Evolutionary conservation across 1,140 invertebrate genomes (phyloP).

Genomic region (Drosophila lacertosa): DNA sequence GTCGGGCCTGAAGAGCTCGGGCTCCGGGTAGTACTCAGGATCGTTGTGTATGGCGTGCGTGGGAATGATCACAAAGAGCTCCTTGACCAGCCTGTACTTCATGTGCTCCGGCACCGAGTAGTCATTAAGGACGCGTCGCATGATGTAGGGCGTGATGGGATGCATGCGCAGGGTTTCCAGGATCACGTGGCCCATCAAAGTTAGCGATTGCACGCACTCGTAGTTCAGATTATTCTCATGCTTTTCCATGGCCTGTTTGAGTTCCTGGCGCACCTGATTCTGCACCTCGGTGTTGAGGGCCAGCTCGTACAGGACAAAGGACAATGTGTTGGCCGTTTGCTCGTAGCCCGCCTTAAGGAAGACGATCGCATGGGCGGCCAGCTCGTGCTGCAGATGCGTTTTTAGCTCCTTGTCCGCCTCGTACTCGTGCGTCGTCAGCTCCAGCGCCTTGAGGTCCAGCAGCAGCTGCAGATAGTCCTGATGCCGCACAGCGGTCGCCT

Average conservation of each 20-base stretch:
- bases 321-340: conserved; percentile 84
- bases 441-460: conserved; percentile 62
- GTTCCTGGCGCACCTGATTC: conserved; percentile 84
- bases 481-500: conserved; percentile 80
- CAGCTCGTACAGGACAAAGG: conserved; percentile 85
- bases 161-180: conserved; percentile 86
- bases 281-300: conserved; percentile 85
- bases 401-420: conserved; percentile 62
- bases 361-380: conserved; percentile 86
- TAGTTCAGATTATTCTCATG: conserved; percentile 81
- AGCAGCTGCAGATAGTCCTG: conserved; percentile 86
- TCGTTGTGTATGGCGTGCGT: conserved; percentile 84
- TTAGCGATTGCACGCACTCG: conserved; percentile 85
- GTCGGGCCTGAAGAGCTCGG: conserved; percentile 87
- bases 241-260: conserved; percentile 76
- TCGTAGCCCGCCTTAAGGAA: conserved; percentile 89
- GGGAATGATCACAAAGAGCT: conserved; percentile 79
- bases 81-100: conserved; percentile 80
- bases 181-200: conserved; percentile 86
- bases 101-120: conserved; percentile 84
- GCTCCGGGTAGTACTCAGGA: conserved; percentile 86
- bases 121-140: conserved; percentile 79
- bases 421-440: conserved; percentile 71
- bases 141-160: conserved; percentile 84
- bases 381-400: conserved; percentile 64